These are phyloP conservation scores for Reinhardtius hippoglossoides DNA, from an alignment of 2,113 vertebrate species.

Conservation along the genomic window DNA sequence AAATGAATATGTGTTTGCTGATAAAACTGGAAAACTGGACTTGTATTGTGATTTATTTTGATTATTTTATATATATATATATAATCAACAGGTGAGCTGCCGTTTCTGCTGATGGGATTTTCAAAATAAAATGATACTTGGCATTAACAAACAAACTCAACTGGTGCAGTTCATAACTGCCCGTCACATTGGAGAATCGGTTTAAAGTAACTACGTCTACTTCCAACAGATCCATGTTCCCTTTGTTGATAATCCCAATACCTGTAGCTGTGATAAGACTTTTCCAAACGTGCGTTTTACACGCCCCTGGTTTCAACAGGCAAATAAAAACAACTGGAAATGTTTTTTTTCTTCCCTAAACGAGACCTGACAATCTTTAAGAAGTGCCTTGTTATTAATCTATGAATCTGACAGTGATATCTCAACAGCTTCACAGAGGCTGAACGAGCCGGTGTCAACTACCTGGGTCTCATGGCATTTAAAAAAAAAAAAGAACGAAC, in stretches of 20 bases:
- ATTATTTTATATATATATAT: neutral
- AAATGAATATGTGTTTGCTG: neutral
- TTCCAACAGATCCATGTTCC: too few relatives aligned
- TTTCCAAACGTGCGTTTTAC: neutral
- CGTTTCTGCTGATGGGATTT: neutral
- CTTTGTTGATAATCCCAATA: too few relatives aligned
- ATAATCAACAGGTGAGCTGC: neutral
- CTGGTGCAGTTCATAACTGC: too few relatives aligned
- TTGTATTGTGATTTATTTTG: too few relatives aligned
- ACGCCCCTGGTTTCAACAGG: neutral
- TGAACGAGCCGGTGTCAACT: slow-evolving; percentile 31
- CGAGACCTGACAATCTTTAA: neutral
- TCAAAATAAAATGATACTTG: too few relatives aligned
- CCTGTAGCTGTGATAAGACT: too few relatives aligned
- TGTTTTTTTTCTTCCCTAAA: neutral
- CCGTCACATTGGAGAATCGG: too few relatives aligned
- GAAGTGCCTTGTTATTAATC: neutral
- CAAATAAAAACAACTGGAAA: neutral
- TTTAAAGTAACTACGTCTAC: too few relatives aligned
- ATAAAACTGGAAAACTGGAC: neutral
- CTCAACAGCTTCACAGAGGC: neutral
- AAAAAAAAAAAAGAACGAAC: slow-evolving; percentile 38
- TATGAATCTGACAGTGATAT: slow-evolving; percentile 36
- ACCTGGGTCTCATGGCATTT: slow-evolving; percentile 45
- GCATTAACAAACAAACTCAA: too few relatives aligned